Evolutionary conservation across 2,113 vertebrate species (phyloP).

Genomic region (Alethe diademata): DNA sequence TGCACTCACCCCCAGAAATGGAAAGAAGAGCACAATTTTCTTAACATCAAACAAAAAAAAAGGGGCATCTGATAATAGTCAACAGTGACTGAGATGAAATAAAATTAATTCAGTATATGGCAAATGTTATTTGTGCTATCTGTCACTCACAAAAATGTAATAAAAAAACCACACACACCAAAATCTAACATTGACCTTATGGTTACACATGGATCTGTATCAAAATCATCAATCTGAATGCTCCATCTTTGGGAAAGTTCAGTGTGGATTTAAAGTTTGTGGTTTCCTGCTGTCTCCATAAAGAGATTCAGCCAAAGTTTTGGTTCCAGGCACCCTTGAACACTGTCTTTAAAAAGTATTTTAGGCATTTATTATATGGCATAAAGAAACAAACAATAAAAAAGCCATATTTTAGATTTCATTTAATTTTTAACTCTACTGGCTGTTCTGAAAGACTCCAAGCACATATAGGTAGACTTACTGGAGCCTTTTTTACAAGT

Average conservation of each 20-base stretch:
- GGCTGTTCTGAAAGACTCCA: not conserved
- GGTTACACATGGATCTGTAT: not conserved
- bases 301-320: not conserved
- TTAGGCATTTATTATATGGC: not conserved
- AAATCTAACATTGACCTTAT: conserved; percentile 7
- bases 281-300: not conserved
- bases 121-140: not conserved
- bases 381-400: conserved; percentile 1
- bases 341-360: not conserved
- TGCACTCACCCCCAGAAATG: not conserved
- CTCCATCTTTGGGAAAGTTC: conserved; percentile 4
- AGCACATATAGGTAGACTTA: not conserved
- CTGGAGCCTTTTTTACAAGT: not conserved
- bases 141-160: not conserved
- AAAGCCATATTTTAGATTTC: not conserved
- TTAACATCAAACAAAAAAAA: not conserved
- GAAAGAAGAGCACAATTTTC: not conserved
- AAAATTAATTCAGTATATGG: not conserved
- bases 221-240: not conserved
- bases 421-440: not conserved
- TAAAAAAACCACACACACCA: not conserved
- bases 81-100: not conserved
- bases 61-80: not conserved
- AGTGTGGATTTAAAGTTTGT: not conserved
- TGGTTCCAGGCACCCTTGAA: not conserved